Evolutionary conservation across 2,113 vertebrate genomes (phyloP).

Genomic region (Paratilapia polleni): DNA sequence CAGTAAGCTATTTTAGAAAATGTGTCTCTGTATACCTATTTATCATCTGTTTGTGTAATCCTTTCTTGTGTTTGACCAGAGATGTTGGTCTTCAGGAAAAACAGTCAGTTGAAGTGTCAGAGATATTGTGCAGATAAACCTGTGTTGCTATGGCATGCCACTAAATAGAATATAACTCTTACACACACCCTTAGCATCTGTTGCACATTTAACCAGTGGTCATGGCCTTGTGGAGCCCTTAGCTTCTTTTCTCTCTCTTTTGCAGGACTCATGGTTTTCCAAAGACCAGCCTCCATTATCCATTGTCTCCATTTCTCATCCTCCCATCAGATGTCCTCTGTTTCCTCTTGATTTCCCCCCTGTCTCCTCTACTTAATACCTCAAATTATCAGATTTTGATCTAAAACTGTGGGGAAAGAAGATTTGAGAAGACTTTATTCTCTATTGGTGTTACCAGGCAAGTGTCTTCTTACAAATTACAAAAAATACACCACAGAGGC

Average conservation of each 20-base stretch:
- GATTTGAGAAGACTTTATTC: background rate
- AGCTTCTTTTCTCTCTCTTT: slow-evolving; percentile 7
- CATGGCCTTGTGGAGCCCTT: slow-evolving; percentile 30
- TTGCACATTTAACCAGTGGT: slow-evolving; percentile 60
- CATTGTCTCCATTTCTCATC: background rate
- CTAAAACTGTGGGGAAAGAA: background rate
- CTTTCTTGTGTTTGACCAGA: background rate
- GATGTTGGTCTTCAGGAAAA: background rate
- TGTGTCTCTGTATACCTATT: background rate
- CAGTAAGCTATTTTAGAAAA: background rate
- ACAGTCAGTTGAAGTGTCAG: background rate
- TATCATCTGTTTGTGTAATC: background rate
- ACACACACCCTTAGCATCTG: slow-evolving; percentile 56
- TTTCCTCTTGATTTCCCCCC: background rate
- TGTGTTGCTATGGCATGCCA: slow-evolving; percentile 28
- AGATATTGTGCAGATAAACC: slow-evolving; percentile 40
- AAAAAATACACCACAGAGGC: background rate
- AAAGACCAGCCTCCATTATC: background rate
- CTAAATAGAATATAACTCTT: slow-evolving; percentile 42
- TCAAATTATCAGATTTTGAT: background rate
- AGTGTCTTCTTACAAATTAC: background rate
- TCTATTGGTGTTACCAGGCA: background rate
- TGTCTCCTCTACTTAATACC: background rate
- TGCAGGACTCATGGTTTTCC: background rate
- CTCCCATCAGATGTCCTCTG: slow-evolving; percentile 1